phyloP scores from a whole-genome alignment of 2,888 invertebrate species.

The Esperia sulphurella region DNA sequence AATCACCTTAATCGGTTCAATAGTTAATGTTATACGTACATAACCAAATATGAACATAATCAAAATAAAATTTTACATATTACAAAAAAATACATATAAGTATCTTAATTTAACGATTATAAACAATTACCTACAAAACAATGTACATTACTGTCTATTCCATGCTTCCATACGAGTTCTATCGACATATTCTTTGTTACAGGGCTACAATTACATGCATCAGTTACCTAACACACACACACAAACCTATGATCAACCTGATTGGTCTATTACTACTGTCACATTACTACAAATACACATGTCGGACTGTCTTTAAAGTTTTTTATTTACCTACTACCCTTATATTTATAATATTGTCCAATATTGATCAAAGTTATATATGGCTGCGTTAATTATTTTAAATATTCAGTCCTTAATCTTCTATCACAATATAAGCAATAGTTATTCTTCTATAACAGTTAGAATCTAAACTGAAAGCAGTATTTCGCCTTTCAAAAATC shows the following conservation, averaged over 20 bases:
- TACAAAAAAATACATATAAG: conserved; percentile 15
- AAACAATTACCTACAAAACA: conserved; percentile 16
- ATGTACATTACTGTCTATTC: conserved; percentile 21
- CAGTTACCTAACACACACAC: conserved; percentile 58
- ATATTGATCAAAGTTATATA: not conserved
- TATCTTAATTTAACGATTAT: conserved; percentile 11
- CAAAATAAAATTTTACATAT: conserved; percentile 6
- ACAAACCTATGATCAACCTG: conserved; percentile 49
- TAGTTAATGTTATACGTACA: too few relatives aligned
- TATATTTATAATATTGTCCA: too few relatives aligned
- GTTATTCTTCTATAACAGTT: conserved; percentile 11
- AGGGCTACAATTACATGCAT: conserved; percentile 62
- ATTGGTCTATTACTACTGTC: conserved; percentile 51
- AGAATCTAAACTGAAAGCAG: conserved; percentile 29
- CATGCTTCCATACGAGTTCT: conserved; percentile 40
- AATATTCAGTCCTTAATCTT: conserved; percentile 5
- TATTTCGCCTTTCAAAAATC: conserved; percentile 35
- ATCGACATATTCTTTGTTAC: conserved; percentile 29
- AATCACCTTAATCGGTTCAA: too few relatives aligned
- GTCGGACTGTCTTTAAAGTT: conserved; percentile 36
- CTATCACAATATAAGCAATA: conserved; percentile 15
- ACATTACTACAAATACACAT: conserved; percentile 27
- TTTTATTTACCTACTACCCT: conserved; percentile 14
- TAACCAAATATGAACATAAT: too few relatives aligned
- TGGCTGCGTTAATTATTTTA: conserved; percentile 2